Evolutionary conservation across 30 jellyfish, hydroid and myxozoan genomes (phyloP), one percentile per base, ranked within the genome.

Genomic region (Haliclystus octoradiatus): DNA sequence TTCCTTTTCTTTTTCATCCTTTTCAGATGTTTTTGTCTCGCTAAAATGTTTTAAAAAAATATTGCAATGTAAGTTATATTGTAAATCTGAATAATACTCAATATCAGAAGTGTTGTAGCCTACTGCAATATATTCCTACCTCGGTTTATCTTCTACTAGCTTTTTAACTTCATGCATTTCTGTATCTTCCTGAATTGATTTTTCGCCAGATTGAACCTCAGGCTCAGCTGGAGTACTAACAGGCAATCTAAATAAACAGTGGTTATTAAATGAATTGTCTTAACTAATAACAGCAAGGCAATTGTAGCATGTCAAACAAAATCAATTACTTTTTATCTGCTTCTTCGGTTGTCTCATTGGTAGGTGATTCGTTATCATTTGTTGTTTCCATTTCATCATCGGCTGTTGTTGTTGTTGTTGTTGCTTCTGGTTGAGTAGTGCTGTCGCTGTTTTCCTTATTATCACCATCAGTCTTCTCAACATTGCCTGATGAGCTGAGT

Each of bases 401-500:
- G 31, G 76, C 31, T 22, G 66, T 78, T 23, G 78, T 1, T 13
- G 24, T 75, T 9, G 35, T 78, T 14, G 33, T 65, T 2, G 52
- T 70, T 23, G 57, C 74, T 12, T 33, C 28, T 32, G 47, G 72
- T 23, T 32, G 49, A 28, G 31, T 49, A 19, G 69, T 73, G 33
- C 77, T 93, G 0, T 57, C 84, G 0, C 63, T 70, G 33, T 65
- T 62, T 32, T 75, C 53, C 34, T 74, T 74, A 1, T 34, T 71
- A 0, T 14, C 52, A 24, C 64, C 74, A 32, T 63, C 72, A 28
- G 74, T 83, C 2, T 29, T 71, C 1, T 66, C 76, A 66, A 31
- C 31, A 30, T 52, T 75, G 13, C 80, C 34, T 0, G 74, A 66
- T 29, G 95, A 81, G 50, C 84, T 46, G 40, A 47, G 75, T 12